Conservation (phyloP, 1,140 invertebrate species). For the Zaprionus africanus region DNA sequence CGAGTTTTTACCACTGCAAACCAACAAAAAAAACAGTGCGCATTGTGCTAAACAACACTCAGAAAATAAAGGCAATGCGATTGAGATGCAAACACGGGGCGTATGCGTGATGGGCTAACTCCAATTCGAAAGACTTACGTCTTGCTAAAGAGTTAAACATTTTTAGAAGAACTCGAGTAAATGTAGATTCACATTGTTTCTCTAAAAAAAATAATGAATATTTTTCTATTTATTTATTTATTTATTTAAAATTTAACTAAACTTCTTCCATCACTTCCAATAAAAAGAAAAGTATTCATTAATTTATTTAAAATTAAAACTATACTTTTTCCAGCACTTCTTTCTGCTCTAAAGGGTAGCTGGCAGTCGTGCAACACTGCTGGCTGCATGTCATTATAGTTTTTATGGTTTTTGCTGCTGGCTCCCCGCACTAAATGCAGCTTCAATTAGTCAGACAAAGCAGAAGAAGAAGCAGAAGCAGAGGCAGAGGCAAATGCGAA, state of each 20-base stretch:
- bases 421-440: conserved; percentile 47
- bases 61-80: conserved; percentile 41
- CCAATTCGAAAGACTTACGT: background rate
- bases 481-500: background rate
- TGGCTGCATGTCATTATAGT: background rate
- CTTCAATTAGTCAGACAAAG: conserved; percentile 65
- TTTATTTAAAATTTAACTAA: background rate
- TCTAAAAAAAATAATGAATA: background rate
- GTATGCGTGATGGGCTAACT: conserved; percentile 5
- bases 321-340: no score
- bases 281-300: no score
- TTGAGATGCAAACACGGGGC: conserved; percentile 24
- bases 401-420: conserved; percentile 32
- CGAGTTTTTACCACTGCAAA: conserved; percentile 40
- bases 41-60: conserved; percentile 45
- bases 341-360: background rate
- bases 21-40: conserved; percentile 15
- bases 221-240: background rate
- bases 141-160: background rate
- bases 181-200: background rate
- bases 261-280: no score
- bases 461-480: background rate
- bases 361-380: background rate
- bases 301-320: background rate
- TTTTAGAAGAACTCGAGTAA: background rate